Conservation (phyloP, 2,113 vertebrate species). For the Ptychochromis oligacanthus region DNA sequence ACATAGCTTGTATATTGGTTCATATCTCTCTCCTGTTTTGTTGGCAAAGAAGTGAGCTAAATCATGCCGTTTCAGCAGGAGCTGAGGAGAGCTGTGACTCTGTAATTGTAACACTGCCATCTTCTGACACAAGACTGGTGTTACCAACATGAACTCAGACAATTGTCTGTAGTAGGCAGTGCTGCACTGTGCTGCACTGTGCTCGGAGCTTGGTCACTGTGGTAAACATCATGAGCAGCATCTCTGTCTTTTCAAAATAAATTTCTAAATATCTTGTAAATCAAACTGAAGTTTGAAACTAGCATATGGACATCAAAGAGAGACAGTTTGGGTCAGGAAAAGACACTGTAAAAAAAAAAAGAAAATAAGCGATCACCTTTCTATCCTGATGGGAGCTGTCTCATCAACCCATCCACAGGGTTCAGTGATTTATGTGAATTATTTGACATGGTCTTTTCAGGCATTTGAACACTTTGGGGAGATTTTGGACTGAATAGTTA, state of each 20-base stretch:
- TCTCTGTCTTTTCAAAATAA: not conserved
- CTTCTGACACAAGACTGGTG: not conserved
- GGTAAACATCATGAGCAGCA: not conserved
- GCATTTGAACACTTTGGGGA: no score
- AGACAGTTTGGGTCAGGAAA: not conserved
- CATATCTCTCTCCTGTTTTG: not conserved
- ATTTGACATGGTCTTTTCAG: not conserved
- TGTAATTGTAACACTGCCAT: slow-evolving; percentile 39
- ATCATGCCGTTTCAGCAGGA: not conserved
- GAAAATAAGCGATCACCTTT: no score
- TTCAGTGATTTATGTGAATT: not conserved
- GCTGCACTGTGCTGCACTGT: not conserved
- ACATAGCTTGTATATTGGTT: no score
- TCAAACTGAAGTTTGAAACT: not conserved
- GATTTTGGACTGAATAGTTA: not conserved
- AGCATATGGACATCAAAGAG: not conserved
- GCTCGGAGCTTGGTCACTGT: not conserved
- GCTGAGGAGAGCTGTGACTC: no score
- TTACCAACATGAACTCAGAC: not conserved
- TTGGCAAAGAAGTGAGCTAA: no score
- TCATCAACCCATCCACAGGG: not conserved
- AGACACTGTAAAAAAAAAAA: not conserved
- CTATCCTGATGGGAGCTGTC: not conserved
- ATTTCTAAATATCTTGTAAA: not conserved
- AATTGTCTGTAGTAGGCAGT: no score